Evolutionary conservation across 2,113 vertebrate species (phyloP), one percentile per base, ranked within the genome.

Genomic region (Boleophthalmus pectinirostris): DNA sequence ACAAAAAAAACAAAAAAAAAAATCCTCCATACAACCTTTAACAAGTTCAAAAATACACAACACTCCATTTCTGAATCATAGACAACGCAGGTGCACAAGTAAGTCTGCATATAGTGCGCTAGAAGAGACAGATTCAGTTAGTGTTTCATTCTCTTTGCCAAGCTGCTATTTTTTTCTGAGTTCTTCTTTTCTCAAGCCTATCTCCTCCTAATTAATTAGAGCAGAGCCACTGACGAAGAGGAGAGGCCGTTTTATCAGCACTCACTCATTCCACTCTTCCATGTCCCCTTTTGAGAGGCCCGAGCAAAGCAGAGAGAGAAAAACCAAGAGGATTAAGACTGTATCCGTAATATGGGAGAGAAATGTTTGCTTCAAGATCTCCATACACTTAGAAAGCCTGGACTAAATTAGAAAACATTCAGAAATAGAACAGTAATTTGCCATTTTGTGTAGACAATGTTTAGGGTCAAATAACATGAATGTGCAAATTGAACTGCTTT

Each of bases 141-240:
- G 45, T 66, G 58, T 61, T 75, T 75, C 66, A 8, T 74, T 82
- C 54, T 68, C 33, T 77, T n/a, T 77, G 70, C 71, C 70, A 81
- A n/a, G 43, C 67, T 54, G 54, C 72, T 66, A 53, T 66, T 54
- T 43, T 70, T 78, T 82, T 76, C 72, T 58, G 2, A 54, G 8
- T 54, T 56, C 49, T 81, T 25, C 14, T 73, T 82, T 77, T 70
- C 66, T 54, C 68, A 58, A 63, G 69, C 69, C 72, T 78, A 77
- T 88, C 70, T 82, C 70, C 80, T 81, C 63, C 76, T 87, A 88
- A 89, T 91, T 83, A 89, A 88, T 85, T 82, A 85, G 73, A 84
- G 65, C 77, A 51, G 57, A 68, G 84, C 72, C 81, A 74, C 73
- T 63, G 81, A 79, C 75, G 25, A 79, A 82, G 63, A 87, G 82